These are phyloP conservation scores for Catostylus mosaicus DNA, from an alignment of 30 jellyfish, hydroid and myxozoan genomes.

Conservation along the genomic window DNA sequence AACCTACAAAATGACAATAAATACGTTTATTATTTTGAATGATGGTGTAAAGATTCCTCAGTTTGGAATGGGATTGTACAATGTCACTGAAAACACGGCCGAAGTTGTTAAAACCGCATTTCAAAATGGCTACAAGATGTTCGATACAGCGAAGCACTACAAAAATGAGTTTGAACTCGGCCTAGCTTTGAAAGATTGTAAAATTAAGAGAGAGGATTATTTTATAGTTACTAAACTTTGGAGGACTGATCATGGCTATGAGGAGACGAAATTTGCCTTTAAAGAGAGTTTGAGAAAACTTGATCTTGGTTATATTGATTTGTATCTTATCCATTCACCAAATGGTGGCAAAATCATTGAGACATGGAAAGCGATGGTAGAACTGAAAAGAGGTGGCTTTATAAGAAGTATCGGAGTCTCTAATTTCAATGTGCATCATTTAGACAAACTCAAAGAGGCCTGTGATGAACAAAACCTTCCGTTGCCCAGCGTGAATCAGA, in stretches of 20 bases:
- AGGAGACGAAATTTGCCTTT: conserved; percentile 62
- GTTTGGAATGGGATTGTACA: conserved; percentile 80
- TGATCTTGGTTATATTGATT: conserved; percentile 84
- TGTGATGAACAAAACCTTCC: conserved; percentile 45
- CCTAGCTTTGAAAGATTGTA: conserved; percentile 61
- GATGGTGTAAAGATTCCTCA: conserved; percentile 79
- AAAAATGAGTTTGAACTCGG: conserved; percentile 81
- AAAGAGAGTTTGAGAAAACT: conserved; percentile 65
- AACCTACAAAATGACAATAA: neutral
- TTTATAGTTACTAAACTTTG: conserved; percentile 89
- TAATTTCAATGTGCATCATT: conserved; percentile 85
- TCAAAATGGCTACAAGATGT: conserved; percentile 79
- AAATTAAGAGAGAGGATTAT: conserved; percentile 60
- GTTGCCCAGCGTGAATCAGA: conserved; percentile 89
- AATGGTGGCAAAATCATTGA: conserved; percentile 74
- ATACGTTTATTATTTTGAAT: too few relatives aligned
- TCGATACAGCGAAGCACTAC: conserved; percentile 84
- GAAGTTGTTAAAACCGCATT: conserved; percentile 66
- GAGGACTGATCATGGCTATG: conserved; percentile 65
- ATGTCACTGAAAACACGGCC: conserved; percentile 27
- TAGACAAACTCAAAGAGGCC: conserved; percentile 58
- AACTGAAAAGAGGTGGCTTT: conserved; percentile 75
- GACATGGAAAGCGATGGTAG: conserved; percentile 90
- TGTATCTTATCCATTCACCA: conserved; percentile 88
- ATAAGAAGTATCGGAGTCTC: conserved; percentile 94